A percentile compares a stretch with the other conserved stretches of the same genome.
Conservation (phyloP, 2,888 invertebrate species). For the Alcis repandata region DNA sequence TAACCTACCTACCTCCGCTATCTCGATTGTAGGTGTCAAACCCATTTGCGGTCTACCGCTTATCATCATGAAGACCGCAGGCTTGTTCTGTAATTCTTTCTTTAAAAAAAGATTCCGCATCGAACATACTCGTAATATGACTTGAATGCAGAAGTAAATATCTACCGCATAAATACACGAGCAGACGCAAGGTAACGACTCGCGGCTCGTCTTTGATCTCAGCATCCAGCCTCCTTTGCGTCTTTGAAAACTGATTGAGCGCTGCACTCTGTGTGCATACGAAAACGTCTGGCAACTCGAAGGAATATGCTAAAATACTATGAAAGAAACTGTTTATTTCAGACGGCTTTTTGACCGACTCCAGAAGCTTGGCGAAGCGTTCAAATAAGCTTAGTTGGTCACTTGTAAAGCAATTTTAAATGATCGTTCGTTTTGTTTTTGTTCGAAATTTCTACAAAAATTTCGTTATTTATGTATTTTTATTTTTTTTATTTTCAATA, state of each 20-base stretch:
- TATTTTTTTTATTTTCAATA: too few species aligned
- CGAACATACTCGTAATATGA: conserved; percentile 8
- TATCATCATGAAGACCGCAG: too few species aligned
- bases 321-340: conserved; percentile 66
- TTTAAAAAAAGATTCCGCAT: conserved; percentile 1
- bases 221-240: conserved; percentile 69
- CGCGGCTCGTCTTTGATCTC: conserved; percentile 71
- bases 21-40: too few species aligned
- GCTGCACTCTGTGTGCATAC: conserved; percentile 81
- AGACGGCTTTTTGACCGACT: conserved; percentile 53
- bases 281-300: conserved; percentile 71
- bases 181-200: conserved; percentile 38
- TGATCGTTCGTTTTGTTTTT: neutral
- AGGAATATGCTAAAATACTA: conserved; percentile 68
- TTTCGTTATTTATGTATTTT: too few species aligned
- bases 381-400: conserved; percentile 33
- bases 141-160: conserved; percentile 24
- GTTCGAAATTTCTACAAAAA: too few species aligned
- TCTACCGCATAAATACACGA: conserved; percentile 26
- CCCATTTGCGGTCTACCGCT: too few species aligned
- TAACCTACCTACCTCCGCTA: too few species aligned
- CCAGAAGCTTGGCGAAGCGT: conserved; percentile 29
- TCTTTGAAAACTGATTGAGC: conserved; percentile 84
- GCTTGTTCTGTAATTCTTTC: neutral
- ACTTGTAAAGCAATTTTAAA: neutral